Percentiles rank a stretch among this genome's conserved stretches.
Conservation (phyloP, 2,888 invertebrate genomes). For the Epiblema foenella region DNA sequence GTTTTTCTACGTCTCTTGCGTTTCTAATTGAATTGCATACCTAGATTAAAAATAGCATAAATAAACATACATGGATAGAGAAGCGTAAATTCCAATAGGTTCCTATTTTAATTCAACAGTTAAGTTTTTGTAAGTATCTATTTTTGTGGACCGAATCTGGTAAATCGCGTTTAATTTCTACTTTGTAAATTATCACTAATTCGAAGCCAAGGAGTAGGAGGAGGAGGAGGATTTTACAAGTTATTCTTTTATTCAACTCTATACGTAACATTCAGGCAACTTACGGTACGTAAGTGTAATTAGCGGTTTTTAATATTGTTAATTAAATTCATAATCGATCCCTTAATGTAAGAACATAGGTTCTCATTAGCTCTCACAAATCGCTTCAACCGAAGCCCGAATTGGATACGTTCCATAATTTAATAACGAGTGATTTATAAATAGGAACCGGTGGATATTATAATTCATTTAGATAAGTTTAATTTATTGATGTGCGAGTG, state of each 20-base stretch:
- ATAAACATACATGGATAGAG: no score
- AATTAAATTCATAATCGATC: not conserved
- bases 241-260: not conserved
- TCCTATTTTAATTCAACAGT: no score
- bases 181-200: no score
- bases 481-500: conserved; percentile 53
- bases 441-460: conserved; percentile 50
- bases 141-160: no score
- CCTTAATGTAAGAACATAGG: conserved; percentile 5
- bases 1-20: no score
- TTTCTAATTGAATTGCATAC: no score
- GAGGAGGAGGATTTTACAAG: not conserved
- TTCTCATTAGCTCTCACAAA: conserved; percentile 31
- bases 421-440: conserved; percentile 54
- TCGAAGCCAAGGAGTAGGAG: no score
- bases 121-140: no score
- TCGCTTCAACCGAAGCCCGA: conserved; percentile 23
- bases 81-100: no score
- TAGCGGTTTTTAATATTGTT: not conserved
- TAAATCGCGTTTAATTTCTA: no score
- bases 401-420: conserved; percentile 46
- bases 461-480: conserved; percentile 58
- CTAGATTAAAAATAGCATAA: no score
- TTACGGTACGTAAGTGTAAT: not conserved
- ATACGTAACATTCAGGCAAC: not conserved